phyloP scores from a whole-genome alignment of 2,888 invertebrate genomes.

The Oligia strigilis region DNA sequence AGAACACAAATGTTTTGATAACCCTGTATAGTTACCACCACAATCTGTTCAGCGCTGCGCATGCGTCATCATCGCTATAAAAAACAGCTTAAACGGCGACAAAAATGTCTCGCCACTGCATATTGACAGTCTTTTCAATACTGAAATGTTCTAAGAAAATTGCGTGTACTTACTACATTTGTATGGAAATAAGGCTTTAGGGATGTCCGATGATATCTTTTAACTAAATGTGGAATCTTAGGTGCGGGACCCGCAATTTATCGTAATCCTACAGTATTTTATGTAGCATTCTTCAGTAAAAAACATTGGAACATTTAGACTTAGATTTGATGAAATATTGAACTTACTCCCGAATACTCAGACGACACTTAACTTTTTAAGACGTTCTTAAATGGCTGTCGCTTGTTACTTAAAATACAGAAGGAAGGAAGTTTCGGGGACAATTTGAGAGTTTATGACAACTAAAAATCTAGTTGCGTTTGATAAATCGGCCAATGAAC shows the following conservation, averaged over 20 bases:
- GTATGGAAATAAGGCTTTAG: slow-evolving; percentile 28
- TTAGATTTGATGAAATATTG: slow-evolving; percentile 6
- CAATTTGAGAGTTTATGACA: background rate
- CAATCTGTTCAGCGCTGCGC: slow-evolving; percentile 52
- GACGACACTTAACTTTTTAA: background rate
- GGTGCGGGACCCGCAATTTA: background rate
- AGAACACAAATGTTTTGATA: slow-evolving; percentile 23
- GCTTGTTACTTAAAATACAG: background rate
- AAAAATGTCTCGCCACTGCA: slow-evolving; percentile 51
- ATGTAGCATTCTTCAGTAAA: slow-evolving; percentile 5
- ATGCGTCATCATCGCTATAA: slow-evolving; percentile 64
- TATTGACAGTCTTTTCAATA: slow-evolving; percentile 46
- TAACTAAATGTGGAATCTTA: background rate
- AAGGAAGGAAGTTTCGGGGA: background rate
- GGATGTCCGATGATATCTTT: slow-evolving; percentile 13
- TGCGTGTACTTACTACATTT: slow-evolving; percentile 34
- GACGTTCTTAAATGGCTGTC: background rate
- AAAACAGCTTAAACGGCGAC: slow-evolving; percentile 55
- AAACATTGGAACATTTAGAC: background rate
- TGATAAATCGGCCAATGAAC: background rate
- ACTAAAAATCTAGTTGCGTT: background rate
- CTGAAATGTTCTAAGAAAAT: slow-evolving; percentile 39
- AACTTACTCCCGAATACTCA: background rate
- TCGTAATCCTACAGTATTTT: background rate
- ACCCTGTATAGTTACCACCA: slow-evolving; percentile 33